Conservation (phyloP, 2,797 vertebrate genomes). For the Sus cebifrons region DNA sequence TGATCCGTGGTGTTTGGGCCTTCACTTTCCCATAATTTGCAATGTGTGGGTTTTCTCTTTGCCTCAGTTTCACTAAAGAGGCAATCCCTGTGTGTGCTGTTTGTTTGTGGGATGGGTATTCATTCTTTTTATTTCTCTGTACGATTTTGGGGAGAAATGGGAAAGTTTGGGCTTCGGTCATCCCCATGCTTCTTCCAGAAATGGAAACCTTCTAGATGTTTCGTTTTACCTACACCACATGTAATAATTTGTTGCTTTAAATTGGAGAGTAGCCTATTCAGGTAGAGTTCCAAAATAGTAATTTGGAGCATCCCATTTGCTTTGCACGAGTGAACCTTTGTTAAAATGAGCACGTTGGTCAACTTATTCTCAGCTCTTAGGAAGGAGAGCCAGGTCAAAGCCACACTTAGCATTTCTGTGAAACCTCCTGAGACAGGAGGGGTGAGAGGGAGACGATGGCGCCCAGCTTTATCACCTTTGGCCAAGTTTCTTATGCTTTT, state of each 20-base stretch:
- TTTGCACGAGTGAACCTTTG: not conserved
- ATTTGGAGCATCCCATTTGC: not conserved
- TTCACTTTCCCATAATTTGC: slow-evolving; percentile 1
- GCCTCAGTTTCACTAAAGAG: not conserved
- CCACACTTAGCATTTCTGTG: not conserved
- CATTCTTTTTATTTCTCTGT: not conserved
- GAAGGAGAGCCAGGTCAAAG: not conserved
- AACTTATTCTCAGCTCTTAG: slow-evolving; percentile 24
- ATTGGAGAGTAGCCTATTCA: not conserved
- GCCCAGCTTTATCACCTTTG: not conserved
- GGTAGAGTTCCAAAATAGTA: slow-evolving; percentile 38
- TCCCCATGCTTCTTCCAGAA: slow-evolving; percentile 3
- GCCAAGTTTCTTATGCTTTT: not conserved
- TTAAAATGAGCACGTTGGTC: not conserved
- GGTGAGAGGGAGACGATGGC: not conserved
- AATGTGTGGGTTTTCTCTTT: not conserved
- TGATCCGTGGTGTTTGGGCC: not conserved
- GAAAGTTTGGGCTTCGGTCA: not conserved
- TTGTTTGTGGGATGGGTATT: not conserved
- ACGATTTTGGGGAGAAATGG: slow-evolving; percentile 25
- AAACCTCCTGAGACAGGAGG: not conserved
- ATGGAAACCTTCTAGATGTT: not conserved
- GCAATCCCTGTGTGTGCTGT: not conserved
- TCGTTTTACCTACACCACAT: not conserved
- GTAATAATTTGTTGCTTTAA: slow-evolving; percentile 26